Conservation (phyloP, 2,888 invertebrate genomes). For the Xanthorhoe spadicearia region DNA sequence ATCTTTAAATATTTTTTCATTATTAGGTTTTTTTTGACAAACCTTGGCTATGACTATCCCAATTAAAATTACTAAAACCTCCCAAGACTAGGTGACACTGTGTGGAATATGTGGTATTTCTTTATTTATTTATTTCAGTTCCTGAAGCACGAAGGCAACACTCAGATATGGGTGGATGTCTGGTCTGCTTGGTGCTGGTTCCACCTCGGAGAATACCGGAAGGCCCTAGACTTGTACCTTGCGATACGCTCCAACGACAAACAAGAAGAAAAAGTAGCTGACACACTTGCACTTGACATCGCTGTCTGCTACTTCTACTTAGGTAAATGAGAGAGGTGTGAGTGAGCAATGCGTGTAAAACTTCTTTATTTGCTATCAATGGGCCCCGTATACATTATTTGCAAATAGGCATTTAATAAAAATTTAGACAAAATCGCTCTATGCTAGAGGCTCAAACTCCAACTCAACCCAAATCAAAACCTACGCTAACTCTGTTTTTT, state of each 20-base stretch:
- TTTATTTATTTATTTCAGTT: constrained; percentile 55
- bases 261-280: constrained; percentile 80
- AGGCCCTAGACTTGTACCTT: constrained; percentile 90
- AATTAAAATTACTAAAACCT: no score
- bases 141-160: constrained; percentile 71
- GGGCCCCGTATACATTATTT: no score
- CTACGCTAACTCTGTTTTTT: constrained; percentile 12
- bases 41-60: no score
- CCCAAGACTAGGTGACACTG: no score
- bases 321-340: constrained; percentile 78
- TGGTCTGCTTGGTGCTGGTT: constrained; percentile 99
- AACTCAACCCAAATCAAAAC: not conserved
- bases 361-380: no score
- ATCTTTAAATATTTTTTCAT: no score
- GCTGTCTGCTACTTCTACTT: constrained; percentile 98
- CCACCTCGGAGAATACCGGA: constrained; percentile 96
- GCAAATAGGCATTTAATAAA: no score
- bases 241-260: constrained; percentile 62
- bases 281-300: constrained; percentile 90
- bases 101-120: no score
- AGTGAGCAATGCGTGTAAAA: no score
- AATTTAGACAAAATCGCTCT: no score
- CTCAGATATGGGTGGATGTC: constrained; percentile 83
- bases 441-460: no score
- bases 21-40: no score